phyloP scores from a whole-genome alignment of 2,113 vertebrate genomes.

The Pterocles burchelli region DNA sequence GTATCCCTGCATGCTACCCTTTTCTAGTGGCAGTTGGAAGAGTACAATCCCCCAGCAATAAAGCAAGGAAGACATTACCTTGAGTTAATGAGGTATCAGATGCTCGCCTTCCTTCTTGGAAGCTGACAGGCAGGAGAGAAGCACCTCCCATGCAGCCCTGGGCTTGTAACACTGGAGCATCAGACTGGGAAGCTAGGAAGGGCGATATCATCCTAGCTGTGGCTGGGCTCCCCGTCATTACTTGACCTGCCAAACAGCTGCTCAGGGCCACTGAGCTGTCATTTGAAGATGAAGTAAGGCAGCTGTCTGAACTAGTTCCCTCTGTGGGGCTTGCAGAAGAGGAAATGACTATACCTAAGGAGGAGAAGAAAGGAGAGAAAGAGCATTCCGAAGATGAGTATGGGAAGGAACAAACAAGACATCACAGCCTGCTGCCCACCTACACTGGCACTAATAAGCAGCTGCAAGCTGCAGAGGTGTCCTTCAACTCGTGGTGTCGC shows the following conservation, averaged over 20 bases:
- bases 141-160: slow-evolving; percentile 83
- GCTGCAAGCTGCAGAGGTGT: not conserved
- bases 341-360: slow-evolving; percentile 85
- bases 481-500: not conserved
- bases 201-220: slow-evolving; percentile 74
- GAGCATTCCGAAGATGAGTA: slow-evolving; percentile 40
- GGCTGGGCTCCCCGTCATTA: slow-evolving; percentile 73
- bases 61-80: slow-evolving; percentile 75
- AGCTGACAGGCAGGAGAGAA: slow-evolving; percentile 80
- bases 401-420: slow-evolving; percentile 38
- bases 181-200: slow-evolving; percentile 82
- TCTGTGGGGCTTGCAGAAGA: slow-evolving; percentile 83
- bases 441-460: slow-evolving; percentile 21
- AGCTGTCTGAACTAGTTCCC: slow-evolving; percentile 91
- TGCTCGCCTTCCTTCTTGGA: slow-evolving; percentile 96
- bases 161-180: slow-evolving; percentile 85
- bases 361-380: slow-evolving; percentile 33
- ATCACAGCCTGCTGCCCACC: slow-evolving; percentile 37
- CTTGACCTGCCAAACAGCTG: slow-evolving; percentile 75
- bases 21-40: not conserved
- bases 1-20: not conserved
- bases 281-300: slow-evolving; percentile 82
- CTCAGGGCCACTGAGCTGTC: slow-evolving; percentile 67
- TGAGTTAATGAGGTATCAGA: slow-evolving; percentile 97
- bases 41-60: not conserved